Evolutionary conservation across 1,140 invertebrate genomes (phyloP).

Genomic region (Drosophila quadrilineata): DNA sequence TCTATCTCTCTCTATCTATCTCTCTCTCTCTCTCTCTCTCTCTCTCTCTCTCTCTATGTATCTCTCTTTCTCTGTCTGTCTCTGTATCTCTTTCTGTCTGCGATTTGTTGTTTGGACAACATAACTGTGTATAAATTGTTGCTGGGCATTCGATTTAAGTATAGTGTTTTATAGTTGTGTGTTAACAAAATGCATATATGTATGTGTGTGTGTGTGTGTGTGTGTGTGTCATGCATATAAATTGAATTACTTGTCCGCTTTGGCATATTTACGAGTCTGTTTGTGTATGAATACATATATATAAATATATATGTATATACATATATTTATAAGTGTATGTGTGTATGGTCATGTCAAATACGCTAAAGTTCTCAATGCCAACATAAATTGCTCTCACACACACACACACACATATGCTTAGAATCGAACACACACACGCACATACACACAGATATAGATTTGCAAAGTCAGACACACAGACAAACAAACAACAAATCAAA

Average conservation of each 20-base stretch:
- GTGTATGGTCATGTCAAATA: conserved; percentile 57
- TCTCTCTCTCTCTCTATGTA: no score
- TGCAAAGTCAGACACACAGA: no score
- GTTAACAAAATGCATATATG: conserved; percentile 17
- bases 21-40: no score
- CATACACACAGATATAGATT: no score
- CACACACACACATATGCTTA: no score
- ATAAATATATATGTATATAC: background rate
- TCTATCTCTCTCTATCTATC: no score
- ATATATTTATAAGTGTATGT: conserved; percentile 18
- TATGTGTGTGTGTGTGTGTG: conserved; percentile 37
- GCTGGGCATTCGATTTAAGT: conserved; percentile 42
- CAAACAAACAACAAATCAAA: conserved; percentile 62
- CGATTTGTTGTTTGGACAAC: no score
- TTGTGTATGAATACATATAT: conserved; percentile 36
- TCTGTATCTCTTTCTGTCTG: background rate
- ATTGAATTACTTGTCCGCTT: conserved; percentile 66
- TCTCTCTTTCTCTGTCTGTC: no score
- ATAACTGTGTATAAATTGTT: conserved; percentile 17
- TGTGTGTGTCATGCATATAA: conserved; percentile 55
- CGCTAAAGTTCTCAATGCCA: conserved; percentile 70
- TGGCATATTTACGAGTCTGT: conserved; percentile 72
- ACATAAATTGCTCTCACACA: conserved; percentile 63
- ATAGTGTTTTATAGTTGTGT: conserved; percentile 2
- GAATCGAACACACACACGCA: conserved; percentile 77